Conservation (phyloP, 2,113 vertebrate genomes). For the Paratilapia polleni region DNA sequence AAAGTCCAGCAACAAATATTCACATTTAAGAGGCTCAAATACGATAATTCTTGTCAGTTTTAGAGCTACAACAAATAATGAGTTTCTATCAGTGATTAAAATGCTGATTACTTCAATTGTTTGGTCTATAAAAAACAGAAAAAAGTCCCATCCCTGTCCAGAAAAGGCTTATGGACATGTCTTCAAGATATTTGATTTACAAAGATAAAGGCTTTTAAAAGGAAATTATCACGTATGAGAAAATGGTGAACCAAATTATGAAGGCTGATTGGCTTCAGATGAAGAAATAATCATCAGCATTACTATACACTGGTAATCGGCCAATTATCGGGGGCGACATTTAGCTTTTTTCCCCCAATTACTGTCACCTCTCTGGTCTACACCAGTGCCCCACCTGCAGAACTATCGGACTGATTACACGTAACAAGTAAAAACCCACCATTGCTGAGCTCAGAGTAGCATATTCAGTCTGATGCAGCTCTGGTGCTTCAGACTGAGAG, state of each 20-base stretch:
- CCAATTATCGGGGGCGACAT: neutral
- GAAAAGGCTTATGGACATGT: fast-evolving
- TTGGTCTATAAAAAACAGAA: neutral
- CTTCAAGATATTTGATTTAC: neutral
- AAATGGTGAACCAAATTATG: neutral
- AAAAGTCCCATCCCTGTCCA: neutral
- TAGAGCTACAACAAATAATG: neutral
- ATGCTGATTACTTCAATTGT: neutral
- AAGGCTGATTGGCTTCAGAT: neutral
- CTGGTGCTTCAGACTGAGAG: neutral
- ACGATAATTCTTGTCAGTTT: neutral
- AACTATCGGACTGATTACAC: neutral
- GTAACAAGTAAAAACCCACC: neutral
- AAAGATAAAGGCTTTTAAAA: fast-evolving
- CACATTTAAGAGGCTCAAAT: neutral
- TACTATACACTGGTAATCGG: neutral
- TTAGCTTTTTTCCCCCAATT: too few species aligned
- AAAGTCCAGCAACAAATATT: neutral
- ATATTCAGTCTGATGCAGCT: neutral
- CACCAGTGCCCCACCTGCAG: neutral
- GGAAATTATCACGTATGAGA: neutral
- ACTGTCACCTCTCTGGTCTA: neutral
- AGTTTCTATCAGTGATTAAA: neutral
- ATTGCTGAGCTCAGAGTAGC: neutral
- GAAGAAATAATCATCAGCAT: fast-evolving